Base-by-base conservation (phyloP, 2,113 vertebrate species). In the Callaeas wilsoni region DNA sequence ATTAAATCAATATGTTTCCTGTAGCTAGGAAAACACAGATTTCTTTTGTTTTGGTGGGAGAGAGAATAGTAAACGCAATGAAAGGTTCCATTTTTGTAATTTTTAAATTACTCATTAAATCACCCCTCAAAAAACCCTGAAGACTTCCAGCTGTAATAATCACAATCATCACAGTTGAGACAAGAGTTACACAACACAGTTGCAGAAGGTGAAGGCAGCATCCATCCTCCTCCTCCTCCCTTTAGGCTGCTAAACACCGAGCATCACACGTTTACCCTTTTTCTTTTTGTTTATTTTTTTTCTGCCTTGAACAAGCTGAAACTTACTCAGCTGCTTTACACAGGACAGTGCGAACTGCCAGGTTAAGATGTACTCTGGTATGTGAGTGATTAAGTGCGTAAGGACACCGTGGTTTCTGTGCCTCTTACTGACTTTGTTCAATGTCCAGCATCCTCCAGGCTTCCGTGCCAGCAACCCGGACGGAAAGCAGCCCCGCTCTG, bases 131-230 rank as follows among this genome's bases (percentile, higher is more conserved):
- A 83, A 74, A 80, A 32, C 1, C 56, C 23, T 87, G 73, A 93
- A 87, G 80, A 93, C 84, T 96, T 95, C 74, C 91, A 95, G 89
- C 60, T 94, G 81, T 84, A 94, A 90, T 67, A 92, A 86, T 64
- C 90, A 91, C 37, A 78, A 63, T 35, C 63, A 90, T 29, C 30
- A 84, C 59, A 84, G n/a, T 2, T 73, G 74, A 94, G 73, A 84
- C 4, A 32, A 50, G 8, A 81, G 18, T 53, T 87, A 55, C 9
- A 87, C 73, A 94, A 81, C 19, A 57, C 16, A 91, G 47, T 5
- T 68, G 65, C 60, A 76, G 49, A 87, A 91, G 29, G 32, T 52
- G 52, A 87, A 91, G 69, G 69, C 33, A 84, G 20, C 16, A 75
- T 84, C 30, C 33, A 42, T 75, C 37, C n/a, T 75, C 33, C n/a